Evolutionary conservation across 2,797 vertebrate genomes (phyloP), one percentile per base, ranked within the genome.

Genomic region (Apodemus agrarius): DNA sequence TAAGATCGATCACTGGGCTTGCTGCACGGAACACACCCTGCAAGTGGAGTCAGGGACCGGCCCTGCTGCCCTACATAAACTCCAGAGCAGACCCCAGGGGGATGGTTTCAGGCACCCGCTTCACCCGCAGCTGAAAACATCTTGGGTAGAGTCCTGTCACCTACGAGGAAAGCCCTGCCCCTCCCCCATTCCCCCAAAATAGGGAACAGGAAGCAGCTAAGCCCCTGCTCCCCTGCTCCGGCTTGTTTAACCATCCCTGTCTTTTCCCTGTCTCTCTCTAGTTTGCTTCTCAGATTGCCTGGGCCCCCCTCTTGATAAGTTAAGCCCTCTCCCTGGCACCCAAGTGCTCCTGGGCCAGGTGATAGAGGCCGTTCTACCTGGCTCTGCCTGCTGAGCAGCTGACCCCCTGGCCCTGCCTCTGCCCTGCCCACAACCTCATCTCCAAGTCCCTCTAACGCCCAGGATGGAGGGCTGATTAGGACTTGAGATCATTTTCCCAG

Each of bases 401-500:
- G 31, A 84, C 78, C 34, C 4, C 43, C 69, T 31, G 2, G 0
- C 1, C 19, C 26, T 49, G 67, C 49, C 43, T 24, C 12, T 12
- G 59, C 8, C 86, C 84, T 72, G n/a, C 74, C 89, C 65, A 76
- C 61, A 24, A n/a, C 84, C 84, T 83, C 96, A 12, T 54, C 91
- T 69, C 93, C 19, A 22, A 96, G 69, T 46, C 17, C 2, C 43
- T 72, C 94, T 80, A 89, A 95, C 26, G 81, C 78, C 89, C 95
- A 61, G 84, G 76, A 88, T 5, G 21, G 90, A 92, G 57, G 63
- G 13, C 93, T 92, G 96, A 90, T 94, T 83, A 90, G 61, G 96
- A 94, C 57, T 80, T 61, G 87, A 96, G 95, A 93, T 96, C 19
- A 80, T 92, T 97, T 97, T 97, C 96, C 96, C 97, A 96, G 92